phyloP scores from a whole-genome alignment of 2,113 vertebrate species.

The Pteronura brasiliensis region DNA sequence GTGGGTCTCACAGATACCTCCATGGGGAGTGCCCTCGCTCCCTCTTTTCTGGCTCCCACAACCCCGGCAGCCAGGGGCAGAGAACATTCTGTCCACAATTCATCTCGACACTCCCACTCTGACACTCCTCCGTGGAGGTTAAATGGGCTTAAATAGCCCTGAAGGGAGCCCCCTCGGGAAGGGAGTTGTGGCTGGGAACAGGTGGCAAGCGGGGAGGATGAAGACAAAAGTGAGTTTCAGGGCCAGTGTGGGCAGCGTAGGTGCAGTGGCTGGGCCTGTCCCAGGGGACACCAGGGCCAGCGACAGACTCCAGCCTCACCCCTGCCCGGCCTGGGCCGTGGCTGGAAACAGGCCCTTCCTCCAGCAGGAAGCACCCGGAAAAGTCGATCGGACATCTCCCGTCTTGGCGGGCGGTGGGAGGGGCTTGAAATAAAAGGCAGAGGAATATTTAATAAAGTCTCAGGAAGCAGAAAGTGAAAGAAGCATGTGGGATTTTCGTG shows the following conservation, averaged over 20 bases:
- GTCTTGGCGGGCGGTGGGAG: fast-evolving
- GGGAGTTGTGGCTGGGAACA: background rate
- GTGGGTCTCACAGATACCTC: background rate
- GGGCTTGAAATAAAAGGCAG: background rate
- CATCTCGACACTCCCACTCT: no score
- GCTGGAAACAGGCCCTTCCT: background rate
- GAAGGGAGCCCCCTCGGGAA: no score
- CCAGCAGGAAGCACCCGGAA: background rate
- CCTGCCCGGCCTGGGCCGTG: fast-evolving
- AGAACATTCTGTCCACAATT: no score
- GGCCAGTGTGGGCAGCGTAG: background rate
- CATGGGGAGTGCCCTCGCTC: no score
- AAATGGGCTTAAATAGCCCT: background rate
- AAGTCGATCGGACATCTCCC: background rate
- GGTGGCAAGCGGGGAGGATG: no score
- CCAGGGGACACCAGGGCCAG: background rate
- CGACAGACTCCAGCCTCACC: background rate
- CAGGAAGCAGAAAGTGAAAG: background rate
- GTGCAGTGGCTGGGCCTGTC: background rate
- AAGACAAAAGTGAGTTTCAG: background rate
- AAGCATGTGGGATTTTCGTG: background rate
- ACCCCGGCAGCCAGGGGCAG: background rate
- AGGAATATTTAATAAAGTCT: background rate
- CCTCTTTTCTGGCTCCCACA: background rate
- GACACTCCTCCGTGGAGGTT: background rate